Conservation (phyloP, 2,797 vertebrate species). For the Poeciliopsis paucimaculata region DNA sequence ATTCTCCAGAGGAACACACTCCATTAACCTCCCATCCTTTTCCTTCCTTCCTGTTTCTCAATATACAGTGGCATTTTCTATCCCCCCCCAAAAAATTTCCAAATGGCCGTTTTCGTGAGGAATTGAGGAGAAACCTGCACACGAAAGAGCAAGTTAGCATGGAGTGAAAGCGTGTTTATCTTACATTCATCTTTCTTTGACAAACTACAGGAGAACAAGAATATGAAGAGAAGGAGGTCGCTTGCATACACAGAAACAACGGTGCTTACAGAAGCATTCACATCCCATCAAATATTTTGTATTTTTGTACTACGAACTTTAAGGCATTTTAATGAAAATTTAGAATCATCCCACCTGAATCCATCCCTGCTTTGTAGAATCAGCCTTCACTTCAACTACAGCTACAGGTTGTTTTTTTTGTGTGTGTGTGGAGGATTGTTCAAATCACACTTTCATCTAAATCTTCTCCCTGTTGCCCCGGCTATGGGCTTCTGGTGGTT, state of each 20-base stretch:
- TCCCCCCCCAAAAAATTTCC: conserved; percentile 31
- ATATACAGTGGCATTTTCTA: conserved; percentile 54
- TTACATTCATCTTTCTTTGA: not conserved
- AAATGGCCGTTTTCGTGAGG: conserved; percentile 39
- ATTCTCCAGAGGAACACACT: conserved; percentile 50
- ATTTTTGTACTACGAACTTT: not conserved
- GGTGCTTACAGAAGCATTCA: not conserved
- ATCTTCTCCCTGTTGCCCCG: too few relatives aligned
- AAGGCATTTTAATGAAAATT: not conserved
- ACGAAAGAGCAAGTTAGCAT: conserved; percentile 32
- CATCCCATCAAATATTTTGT: not conserved
- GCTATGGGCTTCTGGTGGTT: not conserved
- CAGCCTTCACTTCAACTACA: not conserved
- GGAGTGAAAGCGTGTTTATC: not conserved
- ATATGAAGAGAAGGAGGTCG: not conserved
- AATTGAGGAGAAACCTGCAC: conserved; percentile 7
- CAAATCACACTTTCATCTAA: not conserved
- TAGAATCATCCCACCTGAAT: not conserved
- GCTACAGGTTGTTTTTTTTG: not conserved
- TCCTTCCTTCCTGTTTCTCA: conserved; percentile 17
- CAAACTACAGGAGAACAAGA: not conserved
- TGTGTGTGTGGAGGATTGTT: not conserved
- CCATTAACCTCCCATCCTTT: conserved; percentile 55
- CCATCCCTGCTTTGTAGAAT: too few relatives aligned
- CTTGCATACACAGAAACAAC: not conserved